Evolutionary conservation across 2,888 invertebrate species (phyloP), one percentile per base, ranked within the genome.

Genomic region (Eupsilia transversa): DNA sequence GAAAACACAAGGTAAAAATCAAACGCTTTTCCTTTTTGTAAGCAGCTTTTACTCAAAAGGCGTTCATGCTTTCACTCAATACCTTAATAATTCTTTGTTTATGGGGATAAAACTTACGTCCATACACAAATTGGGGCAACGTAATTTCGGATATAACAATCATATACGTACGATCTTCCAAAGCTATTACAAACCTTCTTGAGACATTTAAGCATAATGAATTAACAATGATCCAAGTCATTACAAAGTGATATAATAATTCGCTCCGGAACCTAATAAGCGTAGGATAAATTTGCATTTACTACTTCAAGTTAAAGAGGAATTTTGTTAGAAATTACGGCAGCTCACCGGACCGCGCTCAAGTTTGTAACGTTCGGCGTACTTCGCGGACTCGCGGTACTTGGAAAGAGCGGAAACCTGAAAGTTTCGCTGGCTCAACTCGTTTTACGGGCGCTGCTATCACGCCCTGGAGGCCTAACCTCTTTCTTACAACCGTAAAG

Each of bases 391-490:
- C 43, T 67, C 66, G 81, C 89, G 89, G 91, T 88, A 90, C 80
- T 81, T 54, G 23, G 68, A 88, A 89, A 90, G 88, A 89, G 90
- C 87, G 89, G 83, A 87, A 91, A 88, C 88, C 89, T 87, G 88
- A 88, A 94, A 94, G 90, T 94, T 94, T 91, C 84, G 85, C 89
- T 82, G 88, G 87, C 89, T 88, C 90, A 89, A 92, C 92, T 93
- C 93, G 92, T 93, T 94, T 93, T 89, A 91, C 88, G 87, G 91
- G 87, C 83, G 82, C 86, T 82, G 88, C 88, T 92, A 94, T 92
- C 89, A 91, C 91, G 86, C 94, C 94, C 94, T 81, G 80, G 94
- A 93, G 94, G 91, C 91, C 92, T 91, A 91, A 88, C 91, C 91
- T 92, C 90, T 89, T 92, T 89, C 91, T 90, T 90, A 87, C 84